These are phyloP conservation scores for Cyprinus carpio DNA, from an alignment of 2,113 vertebrate species.

Conservation along the genomic window DNA sequence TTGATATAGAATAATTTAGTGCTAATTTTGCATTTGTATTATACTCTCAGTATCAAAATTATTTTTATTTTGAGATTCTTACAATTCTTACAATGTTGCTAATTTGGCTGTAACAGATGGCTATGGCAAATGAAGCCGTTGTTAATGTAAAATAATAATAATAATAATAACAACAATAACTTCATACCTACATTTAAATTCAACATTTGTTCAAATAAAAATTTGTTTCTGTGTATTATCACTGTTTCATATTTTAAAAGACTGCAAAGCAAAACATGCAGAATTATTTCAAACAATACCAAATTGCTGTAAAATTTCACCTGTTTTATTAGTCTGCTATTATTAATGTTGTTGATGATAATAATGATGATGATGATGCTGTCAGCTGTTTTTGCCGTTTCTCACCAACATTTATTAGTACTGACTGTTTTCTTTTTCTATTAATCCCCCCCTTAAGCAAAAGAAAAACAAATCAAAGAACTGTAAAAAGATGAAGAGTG, in stretches of 20 bases:
- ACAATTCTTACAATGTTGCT: neutral
- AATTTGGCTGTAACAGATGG: neutral
- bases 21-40: neutral
- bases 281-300: neutral
- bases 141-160: neutral
- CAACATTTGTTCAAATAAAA: neutral
- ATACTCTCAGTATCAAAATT: neutral
- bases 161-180: neutral
- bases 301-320: neutral
- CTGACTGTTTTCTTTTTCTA: neutral
- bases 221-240: neutral
- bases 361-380: neutral
- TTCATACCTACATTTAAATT: neutral
- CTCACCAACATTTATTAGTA: constrained; percentile 1
- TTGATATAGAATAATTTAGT: neutral
- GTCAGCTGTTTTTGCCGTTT: neutral
- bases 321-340: neutral
- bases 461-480: constrained; percentile 33
- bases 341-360: neutral
- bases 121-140: neutral
- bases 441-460: constrained; percentile 32
- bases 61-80: neutral
- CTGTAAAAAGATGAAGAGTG: constrained; percentile 29
- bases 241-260: neutral
- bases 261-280: neutral